Evolutionary conservation across 2,113 vertebrate genomes (phyloP), one percentile per base, ranked within the genome.

Genomic region (Mesitornis unicolor): DNA sequence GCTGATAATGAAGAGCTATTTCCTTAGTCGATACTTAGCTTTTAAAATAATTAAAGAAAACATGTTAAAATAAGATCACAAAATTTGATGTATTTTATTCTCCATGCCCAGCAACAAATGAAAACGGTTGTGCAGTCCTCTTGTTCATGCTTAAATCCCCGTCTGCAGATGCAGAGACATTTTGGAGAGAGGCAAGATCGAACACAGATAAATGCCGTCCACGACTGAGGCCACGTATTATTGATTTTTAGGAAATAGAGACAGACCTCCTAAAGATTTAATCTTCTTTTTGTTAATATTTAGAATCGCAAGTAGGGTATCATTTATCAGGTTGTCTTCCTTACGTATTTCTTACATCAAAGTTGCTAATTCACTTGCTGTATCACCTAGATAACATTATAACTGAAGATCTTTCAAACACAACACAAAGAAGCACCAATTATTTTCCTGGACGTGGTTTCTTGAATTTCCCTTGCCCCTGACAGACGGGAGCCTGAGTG

Each of bases 371-470:
- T 64, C 29, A 35, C 24, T 40, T 51, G 14, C 50, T 65, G 3
- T 38, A 20, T 29, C 48, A 19, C 33, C 26, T 9, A 31, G 29
- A 8, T 26, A 22, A 59, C 4, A 6, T 3, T 17, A 7, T n/a
- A 71, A 50, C 51, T 5, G 40, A 45, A 81, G 11, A 36, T 13
- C 42, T 75, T 71, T 36, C 29, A 42, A 70, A 57, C 18, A 25
- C 5, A 3, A 22, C 11, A 38, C 1, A 7, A 1, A 2, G 16
- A 57, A 16, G 16, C 19, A 59, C 4, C 1, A 0, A 1, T 57
- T 53, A 17, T 76, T 74, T 47, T 53, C n/a, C 26, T 45, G 35
- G 13, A 20, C 1, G 3, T 1, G 3, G 3, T 57, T 87, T 57
- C 54, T 25, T 60, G 11, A n/a, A 40, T 47, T 74, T 68, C 54